A percentile compares a stretch with the other conserved stretches of the same genome.
phyloP scores from a whole-genome alignment of 2,113 vertebrate genomes.

The Paradisaea rubra region DNA sequence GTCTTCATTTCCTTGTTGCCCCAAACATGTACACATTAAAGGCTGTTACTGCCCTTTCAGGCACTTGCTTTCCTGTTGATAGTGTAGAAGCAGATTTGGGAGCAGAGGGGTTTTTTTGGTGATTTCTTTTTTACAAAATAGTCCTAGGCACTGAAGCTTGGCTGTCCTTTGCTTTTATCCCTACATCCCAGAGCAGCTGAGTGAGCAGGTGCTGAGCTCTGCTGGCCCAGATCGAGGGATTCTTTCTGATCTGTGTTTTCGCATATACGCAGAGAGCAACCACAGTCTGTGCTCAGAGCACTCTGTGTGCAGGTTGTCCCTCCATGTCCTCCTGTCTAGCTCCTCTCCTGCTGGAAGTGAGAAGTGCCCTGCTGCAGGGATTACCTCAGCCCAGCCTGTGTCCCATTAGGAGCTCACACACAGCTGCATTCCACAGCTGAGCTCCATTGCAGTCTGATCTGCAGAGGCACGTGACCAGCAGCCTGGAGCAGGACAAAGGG shows the following conservation, averaged over 20 bases:
- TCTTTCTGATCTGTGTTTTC: background rate
- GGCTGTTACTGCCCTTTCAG: background rate
- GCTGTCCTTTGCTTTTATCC: background rate
- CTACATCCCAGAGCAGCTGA: background rate
- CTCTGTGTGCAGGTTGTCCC: background rate
- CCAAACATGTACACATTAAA: background rate
- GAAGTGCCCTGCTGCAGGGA: background rate
- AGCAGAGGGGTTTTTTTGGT: background rate
- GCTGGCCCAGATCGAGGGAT: rapidly evolving
- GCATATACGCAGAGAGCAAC: rapidly evolving
- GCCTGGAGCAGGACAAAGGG: background rate
- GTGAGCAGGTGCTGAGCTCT: background rate
- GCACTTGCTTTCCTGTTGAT: background rate
- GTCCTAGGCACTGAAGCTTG: background rate
- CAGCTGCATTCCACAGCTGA: background rate
- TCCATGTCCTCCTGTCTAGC: background rate
- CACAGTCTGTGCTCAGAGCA: background rate
- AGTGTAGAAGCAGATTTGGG: background rate
- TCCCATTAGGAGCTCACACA: background rate
- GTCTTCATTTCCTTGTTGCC: background rate
- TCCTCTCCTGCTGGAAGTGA: background rate
- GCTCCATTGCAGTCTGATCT: background rate
- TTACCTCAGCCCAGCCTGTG: background rate
- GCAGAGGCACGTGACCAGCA: background rate
- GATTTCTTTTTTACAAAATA: background rate